A percentile compares a stretch with the other conserved stretches of the same genome.
phyloP scores from a whole-genome alignment of 1,140 invertebrate species.

The Heliconius eleuchia region DNA sequence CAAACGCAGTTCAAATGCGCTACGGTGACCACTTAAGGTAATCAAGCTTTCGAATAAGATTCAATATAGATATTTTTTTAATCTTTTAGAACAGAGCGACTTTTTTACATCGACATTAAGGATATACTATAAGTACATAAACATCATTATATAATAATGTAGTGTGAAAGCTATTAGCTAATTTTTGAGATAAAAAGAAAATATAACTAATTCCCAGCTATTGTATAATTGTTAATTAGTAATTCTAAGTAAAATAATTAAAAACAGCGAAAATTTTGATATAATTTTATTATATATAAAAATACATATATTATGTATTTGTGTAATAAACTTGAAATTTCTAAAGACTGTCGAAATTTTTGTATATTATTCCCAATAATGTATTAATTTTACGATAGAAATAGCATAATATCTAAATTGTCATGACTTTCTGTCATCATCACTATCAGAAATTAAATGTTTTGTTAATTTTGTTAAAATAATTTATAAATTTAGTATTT shows the following conservation, averaged over 20 bases:
- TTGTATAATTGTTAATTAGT: conserved; percentile 5
- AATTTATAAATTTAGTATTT: too few relatives aligned
- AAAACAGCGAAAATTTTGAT: not conserved
- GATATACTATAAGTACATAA: not conserved
- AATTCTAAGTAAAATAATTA: not conserved
- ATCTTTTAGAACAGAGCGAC: too few relatives aligned
- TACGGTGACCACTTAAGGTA: too few relatives aligned
- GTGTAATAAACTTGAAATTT: not conserved
- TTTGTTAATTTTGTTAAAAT: too few relatives aligned
- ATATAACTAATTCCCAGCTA: not conserved
- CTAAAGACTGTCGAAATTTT: not conserved
- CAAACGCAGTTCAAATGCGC: too few relatives aligned
- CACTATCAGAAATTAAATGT: too few relatives aligned
- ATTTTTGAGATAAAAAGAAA: not conserved
- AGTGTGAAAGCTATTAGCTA: conserved; percentile 8
- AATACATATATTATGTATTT: not conserved
- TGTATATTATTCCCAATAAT: not conserved
- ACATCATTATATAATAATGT: not conserved
- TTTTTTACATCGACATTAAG: not conserved
- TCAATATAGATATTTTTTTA: too few relatives aligned
- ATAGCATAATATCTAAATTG: not conserved
- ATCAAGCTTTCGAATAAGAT: too few relatives aligned
- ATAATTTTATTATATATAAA: not conserved
- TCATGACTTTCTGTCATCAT: too few relatives aligned
- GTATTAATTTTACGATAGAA: not conserved